Evolutionary conservation across 2,113 vertebrate genomes (phyloP).

Genomic region (Psittacus erithacus): DNA sequence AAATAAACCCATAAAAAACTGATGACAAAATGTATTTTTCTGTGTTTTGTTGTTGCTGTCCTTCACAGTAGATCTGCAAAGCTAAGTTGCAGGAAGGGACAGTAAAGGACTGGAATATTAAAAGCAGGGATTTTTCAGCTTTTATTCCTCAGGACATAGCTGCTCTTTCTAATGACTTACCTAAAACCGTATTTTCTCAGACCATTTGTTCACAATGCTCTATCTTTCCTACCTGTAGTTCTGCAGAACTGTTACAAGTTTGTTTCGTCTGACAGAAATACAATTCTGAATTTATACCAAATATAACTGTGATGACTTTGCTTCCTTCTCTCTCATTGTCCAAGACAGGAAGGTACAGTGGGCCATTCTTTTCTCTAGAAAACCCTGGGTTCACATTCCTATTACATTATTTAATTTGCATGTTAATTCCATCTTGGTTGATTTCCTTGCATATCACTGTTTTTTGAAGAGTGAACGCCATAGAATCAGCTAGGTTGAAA

Average conservation of each 20-base stretch:
- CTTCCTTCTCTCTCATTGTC: background rate
- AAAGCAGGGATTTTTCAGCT: background rate
- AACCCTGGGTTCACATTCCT: background rate
- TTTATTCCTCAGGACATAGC: background rate
- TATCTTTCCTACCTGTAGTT: background rate
- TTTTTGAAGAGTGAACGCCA: background rate
- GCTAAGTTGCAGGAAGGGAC: background rate
- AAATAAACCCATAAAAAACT: background rate
- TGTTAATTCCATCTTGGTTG: background rate
- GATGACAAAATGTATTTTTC: background rate
- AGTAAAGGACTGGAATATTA: background rate
- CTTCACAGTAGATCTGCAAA: background rate
- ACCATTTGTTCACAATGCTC: background rate
- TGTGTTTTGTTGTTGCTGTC: background rate
- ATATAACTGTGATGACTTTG: background rate
- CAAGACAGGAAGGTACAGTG: background rate
- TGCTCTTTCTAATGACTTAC: background rate
- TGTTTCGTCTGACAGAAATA: background rate
- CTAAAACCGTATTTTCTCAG: background rate
- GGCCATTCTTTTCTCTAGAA: background rate
- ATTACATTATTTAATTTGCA: background rate
- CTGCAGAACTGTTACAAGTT: background rate
- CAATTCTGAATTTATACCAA: background rate
- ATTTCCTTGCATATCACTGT: background rate
- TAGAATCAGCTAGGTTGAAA: background rate